Base-by-base conservation (phyloP, 2,888 invertebrate species). In the Brachypterus glaber region DNA sequence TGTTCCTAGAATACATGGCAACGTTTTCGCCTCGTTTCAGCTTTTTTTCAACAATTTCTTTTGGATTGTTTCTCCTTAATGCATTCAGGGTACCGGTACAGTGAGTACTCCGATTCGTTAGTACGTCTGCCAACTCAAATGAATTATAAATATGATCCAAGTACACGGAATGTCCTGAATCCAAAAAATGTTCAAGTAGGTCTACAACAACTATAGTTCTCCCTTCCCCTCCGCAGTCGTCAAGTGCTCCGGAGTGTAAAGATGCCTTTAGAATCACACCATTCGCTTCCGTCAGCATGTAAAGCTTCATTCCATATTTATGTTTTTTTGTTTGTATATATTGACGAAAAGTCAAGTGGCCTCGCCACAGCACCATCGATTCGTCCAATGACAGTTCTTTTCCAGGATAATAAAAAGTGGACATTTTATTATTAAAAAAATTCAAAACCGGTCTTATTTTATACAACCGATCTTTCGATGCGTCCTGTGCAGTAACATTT, bases 361-460 rank as follows among this genome's bases (percentile, higher is more conserved):
- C 60, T 13, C 59, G 13, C 45, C 46, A 52, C 24, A 45, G 34
- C 7, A 53, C 41, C 48, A 52, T 48, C 2, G 41, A 45, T 39
- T 48, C 51, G 33, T 50, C 47, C 12, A 50, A 13, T 13, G 45
- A 41, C 7, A 51, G 36, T 17, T 52, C 37, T 39, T 40, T 43
- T 17, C 25, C 40, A 12, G 49, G 47, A 18, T 48, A 47, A 45
- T 47, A 50, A 27, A 50, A 31, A 18, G 25, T 35, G 17, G 13
- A 2, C 40, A 45, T 47, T 33, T 29, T 41, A 3, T n/a, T 9
- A 32, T 46, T 47, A 47, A 64, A 63, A 49, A 56, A 48, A 41
- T 60, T 53, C 11, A 63, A 39, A n/a, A 63, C 16, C 16, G 50
- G 49, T 12, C 48, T 45, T 27, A 61, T 55, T 54, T 62, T 59